Conservation (phyloP, 2,888 invertebrate species). For the Odontomyia ornata region DNA sequence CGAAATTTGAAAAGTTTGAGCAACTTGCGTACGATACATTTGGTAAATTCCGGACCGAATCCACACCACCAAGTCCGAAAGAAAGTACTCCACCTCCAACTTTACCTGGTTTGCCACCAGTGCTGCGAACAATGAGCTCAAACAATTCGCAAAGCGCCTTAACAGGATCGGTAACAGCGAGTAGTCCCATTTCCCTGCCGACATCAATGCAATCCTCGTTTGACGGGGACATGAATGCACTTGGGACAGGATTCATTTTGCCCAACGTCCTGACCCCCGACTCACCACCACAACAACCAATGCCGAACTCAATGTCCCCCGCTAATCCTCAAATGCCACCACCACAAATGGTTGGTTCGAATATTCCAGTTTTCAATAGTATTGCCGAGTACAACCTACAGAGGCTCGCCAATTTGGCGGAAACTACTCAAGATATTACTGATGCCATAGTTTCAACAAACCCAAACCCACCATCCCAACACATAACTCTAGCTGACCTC, state of each 20-base stretch:
- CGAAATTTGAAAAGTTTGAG: slow-evolving; percentile 82
- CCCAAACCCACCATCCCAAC: slow-evolving; percentile 70
- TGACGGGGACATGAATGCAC: slow-evolving; percentile 73
- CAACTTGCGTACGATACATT: slow-evolving; percentile 75
- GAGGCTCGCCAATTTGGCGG: slow-evolving; percentile 83
- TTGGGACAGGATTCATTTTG: slow-evolving; percentile 66
- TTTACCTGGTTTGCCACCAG: slow-evolving; percentile 67
- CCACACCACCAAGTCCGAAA: slow-evolving; percentile 63
- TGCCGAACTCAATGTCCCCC: slow-evolving; percentile 55
- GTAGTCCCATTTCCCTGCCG: slow-evolving; percentile 74
- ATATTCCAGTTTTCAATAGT: slow-evolving; percentile 67
- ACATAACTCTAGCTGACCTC: slow-evolving; percentile 80
- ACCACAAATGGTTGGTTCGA: slow-evolving; percentile 55
- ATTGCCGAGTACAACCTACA: slow-evolving; percentile 89
- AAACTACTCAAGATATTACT: slow-evolving; percentile 68
- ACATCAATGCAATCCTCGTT: slow-evolving; percentile 80
- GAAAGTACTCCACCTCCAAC: slow-evolving; percentile 66
- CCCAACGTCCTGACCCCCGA: slow-evolving; percentile 59
- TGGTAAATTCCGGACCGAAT: slow-evolving; percentile 77
- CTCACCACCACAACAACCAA: slow-evolving; percentile 64
- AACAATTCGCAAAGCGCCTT: slow-evolving; percentile 58
- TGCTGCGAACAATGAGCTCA: slow-evolving; percentile 52
- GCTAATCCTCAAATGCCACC: slow-evolving; percentile 49
- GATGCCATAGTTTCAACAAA: slow-evolving; percentile 61
- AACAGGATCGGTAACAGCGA: slow-evolving; percentile 66